Percentiles rank a stretch among this genome's conserved stretches.
Evolutionary conservation across 1,140 invertebrate species (phyloP).

Genomic region (Lycorma delicatula): DNA sequence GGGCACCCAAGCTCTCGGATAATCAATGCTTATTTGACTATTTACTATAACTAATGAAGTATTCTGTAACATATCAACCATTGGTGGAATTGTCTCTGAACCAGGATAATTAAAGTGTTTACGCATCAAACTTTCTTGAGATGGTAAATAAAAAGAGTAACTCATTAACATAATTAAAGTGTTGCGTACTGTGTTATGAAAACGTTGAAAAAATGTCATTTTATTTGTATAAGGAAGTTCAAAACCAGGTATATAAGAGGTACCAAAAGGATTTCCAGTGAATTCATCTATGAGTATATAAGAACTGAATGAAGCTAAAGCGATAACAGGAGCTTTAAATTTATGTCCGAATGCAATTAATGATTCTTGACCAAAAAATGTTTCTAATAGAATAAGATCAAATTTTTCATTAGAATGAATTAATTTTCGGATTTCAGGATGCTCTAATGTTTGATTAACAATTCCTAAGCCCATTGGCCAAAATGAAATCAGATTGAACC

Average conservation of each 20-base stretch:
- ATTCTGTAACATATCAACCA: conserved; percentile 23
- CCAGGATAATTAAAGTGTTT: conserved; percentile 24
- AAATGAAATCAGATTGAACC: not conserved
- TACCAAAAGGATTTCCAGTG: conserved; percentile 23
- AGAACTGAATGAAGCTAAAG: not conserved
- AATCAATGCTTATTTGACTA: conserved; percentile 34
- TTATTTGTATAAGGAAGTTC: conserved; percentile 22
- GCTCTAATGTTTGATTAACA: not conserved
- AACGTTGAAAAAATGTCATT: conserved; percentile 28
- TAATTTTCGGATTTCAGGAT: conserved; percentile 1
- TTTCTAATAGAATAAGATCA: conserved; percentile 33
- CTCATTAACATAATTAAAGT: not conserved
- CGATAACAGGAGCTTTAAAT: conserved; percentile 31
- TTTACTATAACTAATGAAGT: conserved; percentile 27
- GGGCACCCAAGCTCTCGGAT: conserved; percentile 25
- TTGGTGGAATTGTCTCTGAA: conserved; percentile 17
- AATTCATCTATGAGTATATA: conserved; percentile 22
- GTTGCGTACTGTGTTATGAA: conserved; percentile 20
- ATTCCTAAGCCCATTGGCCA: not conserved
- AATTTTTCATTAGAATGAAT: conserved; percentile 23
- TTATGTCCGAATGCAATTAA: conserved; percentile 29
- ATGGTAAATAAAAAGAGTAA: conserved; percentile 25
- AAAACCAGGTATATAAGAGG: conserved; percentile 24
- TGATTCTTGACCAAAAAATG: conserved; percentile 32
- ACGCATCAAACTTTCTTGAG: conserved; percentile 18